These are phyloP conservation scores for Acleris sparsana DNA, from an alignment of 2,888 invertebrate genomes.

Conservation along the genomic window DNA sequence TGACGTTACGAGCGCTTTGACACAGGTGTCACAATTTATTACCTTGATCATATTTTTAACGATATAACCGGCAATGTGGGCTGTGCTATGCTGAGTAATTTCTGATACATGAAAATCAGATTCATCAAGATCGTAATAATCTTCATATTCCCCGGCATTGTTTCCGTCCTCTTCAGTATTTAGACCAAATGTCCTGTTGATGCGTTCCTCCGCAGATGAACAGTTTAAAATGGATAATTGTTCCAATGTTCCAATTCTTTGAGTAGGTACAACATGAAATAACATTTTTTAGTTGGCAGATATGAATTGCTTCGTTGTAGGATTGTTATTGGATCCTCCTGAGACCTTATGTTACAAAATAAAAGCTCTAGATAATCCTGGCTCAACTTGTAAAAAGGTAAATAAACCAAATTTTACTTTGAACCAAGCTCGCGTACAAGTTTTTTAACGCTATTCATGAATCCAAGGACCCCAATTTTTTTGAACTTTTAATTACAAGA, in stretches of 20 bases:
- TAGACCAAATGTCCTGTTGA: not conserved
- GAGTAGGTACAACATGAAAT: too few species aligned
- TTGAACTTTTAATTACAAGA: not conserved
- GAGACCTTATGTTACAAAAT: conserved; percentile 37
- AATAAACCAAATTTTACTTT: not conserved
- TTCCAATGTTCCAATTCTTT: conserved; percentile 1
- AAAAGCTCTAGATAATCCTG: conserved; percentile 31
- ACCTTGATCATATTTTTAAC: not conserved
- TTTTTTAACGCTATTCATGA: not conserved
- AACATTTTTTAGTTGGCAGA: too few species aligned
- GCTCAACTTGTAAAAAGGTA: conserved; percentile 2
- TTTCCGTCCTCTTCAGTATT: not conserved
- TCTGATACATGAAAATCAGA: not conserved
- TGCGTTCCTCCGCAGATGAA: not conserved
- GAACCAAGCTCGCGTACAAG: not conserved
- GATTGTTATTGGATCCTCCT: conserved; percentile 41
- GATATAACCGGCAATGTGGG: too few species aligned
- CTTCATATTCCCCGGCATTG: not conserved
- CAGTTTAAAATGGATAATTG: conserved; percentile 6
- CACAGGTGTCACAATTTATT: conserved; percentile 14
- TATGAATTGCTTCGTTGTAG: conserved; percentile 30
- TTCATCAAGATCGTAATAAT: not conserved
- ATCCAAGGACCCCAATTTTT: not conserved
- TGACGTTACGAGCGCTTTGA: conserved; percentile 2
- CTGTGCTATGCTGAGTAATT: conserved; percentile 7